Evolutionary conservation across 1,140 invertebrate species (phyloP).

Genomic region (Chlorops oryzae): DNA sequence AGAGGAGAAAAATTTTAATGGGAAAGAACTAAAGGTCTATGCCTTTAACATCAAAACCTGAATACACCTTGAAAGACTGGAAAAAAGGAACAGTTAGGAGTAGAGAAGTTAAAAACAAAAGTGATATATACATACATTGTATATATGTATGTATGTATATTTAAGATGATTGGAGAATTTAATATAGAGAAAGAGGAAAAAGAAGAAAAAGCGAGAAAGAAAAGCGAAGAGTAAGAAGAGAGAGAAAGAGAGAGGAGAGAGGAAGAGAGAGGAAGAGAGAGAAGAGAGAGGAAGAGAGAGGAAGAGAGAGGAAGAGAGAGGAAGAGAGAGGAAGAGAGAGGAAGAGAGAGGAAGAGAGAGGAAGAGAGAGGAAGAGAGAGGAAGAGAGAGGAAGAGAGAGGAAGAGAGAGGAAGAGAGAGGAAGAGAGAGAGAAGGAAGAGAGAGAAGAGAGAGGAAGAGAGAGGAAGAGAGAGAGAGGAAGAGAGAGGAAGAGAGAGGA

Average conservation of each 20-base stretch:
- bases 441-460: neutral
- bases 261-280: neutral
- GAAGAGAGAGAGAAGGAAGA: neutral
- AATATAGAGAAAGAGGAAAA: too few relatives aligned
- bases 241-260: neutral
- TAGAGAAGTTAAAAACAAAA: too few relatives aligned
- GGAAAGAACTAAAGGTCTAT: too few relatives aligned
- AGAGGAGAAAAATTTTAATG: too few relatives aligned
- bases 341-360: neutral
- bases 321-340: neutral
- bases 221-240: neutral
- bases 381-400: neutral
- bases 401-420: neutral
- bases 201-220: neutral
- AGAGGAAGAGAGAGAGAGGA: neutral
- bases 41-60: too few relatives aligned
- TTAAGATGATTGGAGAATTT: too few relatives aligned
- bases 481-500: neutral
- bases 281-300: neutral
- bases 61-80: too few relatives aligned
- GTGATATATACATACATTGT: too few relatives aligned
- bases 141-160: too few relatives aligned
- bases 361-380: neutral
- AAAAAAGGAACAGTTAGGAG: too few relatives aligned
- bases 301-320: neutral